Base-by-base conservation (phyloP, 2,888 invertebrate genomes). In the Anthoptus insignis region DNA sequence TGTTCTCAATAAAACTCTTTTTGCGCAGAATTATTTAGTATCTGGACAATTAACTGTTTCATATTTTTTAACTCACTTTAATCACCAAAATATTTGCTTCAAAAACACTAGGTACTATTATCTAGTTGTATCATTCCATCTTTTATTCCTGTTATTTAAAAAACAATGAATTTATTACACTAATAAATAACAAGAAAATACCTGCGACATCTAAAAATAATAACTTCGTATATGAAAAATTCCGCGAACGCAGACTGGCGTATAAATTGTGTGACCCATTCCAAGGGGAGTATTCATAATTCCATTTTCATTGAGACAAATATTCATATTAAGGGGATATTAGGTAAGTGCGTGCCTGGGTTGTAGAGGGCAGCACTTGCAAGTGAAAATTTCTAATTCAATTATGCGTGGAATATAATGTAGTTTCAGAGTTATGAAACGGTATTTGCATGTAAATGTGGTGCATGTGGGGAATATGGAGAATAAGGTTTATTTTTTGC, bases 221-320 rank as follows among this genome's bases (percentile, higher is more conserved):
- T 61, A 61, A 74, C 74, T 76, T 67, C 76, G 73, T 75, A 84
- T 87, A 87, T 88, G 87, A 88, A 86, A 89, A 88, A 89, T 88
- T 88, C 84, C 82, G 76, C 71, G 74, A 78, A 81, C 80, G 80
- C 77, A 80, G 67, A 80, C 80, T 75, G 74, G 79, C 78, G 78
- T 81, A 88, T 89, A 89, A 86, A 89, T 89, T 86, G 81, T 79
- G 81, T 83, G 84, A 83, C 82, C 85, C 84, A 78, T 61, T 61
- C 54, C 78, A 80, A 81, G 80, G 84, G 84, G 83, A 82, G 83
- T 82, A 81, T 80, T 83, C 87, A 83, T 91, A 91, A 91, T 90
- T 89, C 86, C 83, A 79, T 88, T 91, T 91, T 89, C 88, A 90
- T 91, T 91, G 91, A 91, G 89, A 91, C 91, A 90, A 92, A 92